Evolutionary conservation across 1,140 invertebrate species (phyloP).

Genomic region (Leptopilina clavipes): DNA sequence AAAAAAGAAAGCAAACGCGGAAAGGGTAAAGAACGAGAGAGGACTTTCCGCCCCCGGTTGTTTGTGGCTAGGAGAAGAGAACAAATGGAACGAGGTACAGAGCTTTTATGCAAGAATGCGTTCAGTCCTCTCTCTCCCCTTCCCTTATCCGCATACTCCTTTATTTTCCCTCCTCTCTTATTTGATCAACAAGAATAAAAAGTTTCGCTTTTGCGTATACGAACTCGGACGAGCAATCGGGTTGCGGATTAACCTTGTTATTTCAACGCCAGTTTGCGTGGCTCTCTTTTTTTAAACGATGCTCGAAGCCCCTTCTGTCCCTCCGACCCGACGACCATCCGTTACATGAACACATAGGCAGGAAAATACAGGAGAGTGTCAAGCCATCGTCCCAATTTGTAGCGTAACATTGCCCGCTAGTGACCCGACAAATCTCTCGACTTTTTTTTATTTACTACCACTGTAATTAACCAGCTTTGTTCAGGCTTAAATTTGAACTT

Average conservation of each 20-base stretch:
- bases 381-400: constrained; percentile 21
- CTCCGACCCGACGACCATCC: neutral
- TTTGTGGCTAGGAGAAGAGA: constrained; percentile 49
- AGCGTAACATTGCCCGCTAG: constrained; percentile 17
- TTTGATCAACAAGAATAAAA: constrained; percentile 37
- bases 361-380: neutral
- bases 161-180: constrained; percentile 40
- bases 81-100: constrained; percentile 56
- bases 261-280: constrained; percentile 12
- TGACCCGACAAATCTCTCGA: constrained; percentile 10
- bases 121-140: neutral
- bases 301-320: neutral
- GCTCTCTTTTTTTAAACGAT: constrained; percentile 11
- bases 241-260: constrained; percentile 31
- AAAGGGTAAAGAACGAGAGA: constrained; percentile 38
- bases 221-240: constrained; percentile 23
- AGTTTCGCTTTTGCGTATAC: constrained; percentile 9
- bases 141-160: neutral
- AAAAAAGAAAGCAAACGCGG: neutral
- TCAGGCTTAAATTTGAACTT: neutral
- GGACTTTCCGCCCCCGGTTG: constrained; percentile 42
- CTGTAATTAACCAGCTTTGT: constrained; percentile 21
- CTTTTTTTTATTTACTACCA: constrained; percentile 16
- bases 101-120: constrained; percentile 54
- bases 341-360: constrained; percentile 23